Conservation (phyloP, 2,888 invertebrate species). For the Copidosoma aretas region DNA sequence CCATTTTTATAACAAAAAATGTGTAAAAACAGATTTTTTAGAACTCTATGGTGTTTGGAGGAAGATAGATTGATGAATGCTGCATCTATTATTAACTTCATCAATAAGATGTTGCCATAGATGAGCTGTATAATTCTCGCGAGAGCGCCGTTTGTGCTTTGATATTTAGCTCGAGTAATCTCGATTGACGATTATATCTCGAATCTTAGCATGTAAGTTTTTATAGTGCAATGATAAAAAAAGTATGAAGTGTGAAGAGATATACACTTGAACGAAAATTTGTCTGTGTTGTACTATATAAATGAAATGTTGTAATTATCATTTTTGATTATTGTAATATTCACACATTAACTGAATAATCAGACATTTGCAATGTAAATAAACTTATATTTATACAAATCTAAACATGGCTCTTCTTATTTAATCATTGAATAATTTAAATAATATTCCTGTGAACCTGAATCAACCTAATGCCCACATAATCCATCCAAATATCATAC, state of each 20-base stretch:
- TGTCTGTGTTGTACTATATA: conserved; percentile 43
- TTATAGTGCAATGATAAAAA: conserved; percentile 43
- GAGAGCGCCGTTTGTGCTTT: conserved; percentile 33
- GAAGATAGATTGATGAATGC: conserved; percentile 20
- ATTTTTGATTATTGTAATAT: conserved; percentile 56
- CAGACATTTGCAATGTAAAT: conserved; percentile 60
- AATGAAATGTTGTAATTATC: conserved; percentile 56
- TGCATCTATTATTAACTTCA: conserved; percentile 31
- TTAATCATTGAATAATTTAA: neutral
- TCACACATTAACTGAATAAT: conserved; percentile 52
- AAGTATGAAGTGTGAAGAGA: conserved; percentile 12
- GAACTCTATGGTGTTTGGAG: conserved; percentile 33
- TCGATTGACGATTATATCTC: neutral
- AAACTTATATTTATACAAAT: conserved; percentile 62
- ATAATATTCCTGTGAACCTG: too few relatives aligned
- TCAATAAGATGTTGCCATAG: conserved; percentile 34
- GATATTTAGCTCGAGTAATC: conserved; percentile 28
- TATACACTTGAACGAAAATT: conserved; percentile 24
- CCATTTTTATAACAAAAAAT: conserved; percentile 18
- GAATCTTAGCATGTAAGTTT: conserved; percentile 40
- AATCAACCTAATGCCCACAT: too few relatives aligned
- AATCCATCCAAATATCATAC: too few relatives aligned
- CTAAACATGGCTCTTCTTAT: conserved; percentile 17
- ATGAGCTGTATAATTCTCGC: conserved; percentile 8
- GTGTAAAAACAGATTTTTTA: conserved; percentile 24